Conservation (phyloP, 2,888 invertebrate species). For the Prosapia bicincta region DNA sequence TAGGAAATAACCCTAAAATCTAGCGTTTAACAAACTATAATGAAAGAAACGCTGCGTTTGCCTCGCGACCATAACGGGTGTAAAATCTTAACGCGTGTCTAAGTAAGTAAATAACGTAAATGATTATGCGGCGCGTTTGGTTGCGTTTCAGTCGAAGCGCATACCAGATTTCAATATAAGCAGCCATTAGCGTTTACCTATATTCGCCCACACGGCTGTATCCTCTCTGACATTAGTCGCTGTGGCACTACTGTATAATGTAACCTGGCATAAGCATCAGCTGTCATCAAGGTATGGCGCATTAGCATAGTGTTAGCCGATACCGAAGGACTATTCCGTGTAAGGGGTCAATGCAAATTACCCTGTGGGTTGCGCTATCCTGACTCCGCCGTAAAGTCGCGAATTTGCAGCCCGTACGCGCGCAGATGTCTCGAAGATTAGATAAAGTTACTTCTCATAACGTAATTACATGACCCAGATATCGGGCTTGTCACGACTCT, state of each 20-base stretch:
- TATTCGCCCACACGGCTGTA: neutral
- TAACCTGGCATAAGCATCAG: neutral
- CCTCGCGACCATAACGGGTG: no score
- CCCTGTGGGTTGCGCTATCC: neutral
- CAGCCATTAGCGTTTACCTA: no score
- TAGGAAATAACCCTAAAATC: no score
- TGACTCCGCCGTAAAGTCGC: neutral
- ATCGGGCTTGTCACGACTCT: neutral
- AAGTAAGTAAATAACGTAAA: no score
- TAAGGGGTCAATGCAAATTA: neutral
- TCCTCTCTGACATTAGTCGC: neutral
- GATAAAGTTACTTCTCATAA: neutral
- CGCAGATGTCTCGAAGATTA: neutral
- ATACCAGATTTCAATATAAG: no score
- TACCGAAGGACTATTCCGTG: neutral
- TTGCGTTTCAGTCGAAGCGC: no score
- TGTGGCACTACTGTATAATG: neutral
- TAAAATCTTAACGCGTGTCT: no score
- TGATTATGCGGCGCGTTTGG: no score
- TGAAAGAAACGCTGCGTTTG: no score
- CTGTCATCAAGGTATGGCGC: neutral
- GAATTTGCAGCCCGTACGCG: neutral
- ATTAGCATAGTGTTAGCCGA: neutral
- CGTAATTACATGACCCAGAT: neutral
- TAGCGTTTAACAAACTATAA: no score